Evolutionary conservation across 2,888 invertebrate genomes (phyloP).

Genomic region (Sipunculus nudus): DNA sequence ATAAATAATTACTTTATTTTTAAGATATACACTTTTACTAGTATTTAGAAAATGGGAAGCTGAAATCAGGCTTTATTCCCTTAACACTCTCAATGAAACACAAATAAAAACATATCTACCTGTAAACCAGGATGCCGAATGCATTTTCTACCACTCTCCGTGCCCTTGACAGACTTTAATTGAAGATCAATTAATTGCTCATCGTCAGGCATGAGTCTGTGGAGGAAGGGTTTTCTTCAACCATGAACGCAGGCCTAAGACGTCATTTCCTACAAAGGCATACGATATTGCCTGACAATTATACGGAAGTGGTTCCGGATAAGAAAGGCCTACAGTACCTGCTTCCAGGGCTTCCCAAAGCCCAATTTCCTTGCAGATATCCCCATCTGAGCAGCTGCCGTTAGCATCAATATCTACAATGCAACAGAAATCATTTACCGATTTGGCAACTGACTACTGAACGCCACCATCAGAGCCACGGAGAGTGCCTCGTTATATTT

Average conservation of each 20-base stretch:
- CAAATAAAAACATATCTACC: not conserved
- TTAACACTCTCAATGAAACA: too few species aligned
- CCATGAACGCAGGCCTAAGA: slow-evolving; percentile 13
- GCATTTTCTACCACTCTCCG: slow-evolving; percentile 13
- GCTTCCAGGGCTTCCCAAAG: slow-evolving; percentile 4
- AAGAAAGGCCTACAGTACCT: not conserved
- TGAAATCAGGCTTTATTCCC: too few species aligned
- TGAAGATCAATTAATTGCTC: not conserved
- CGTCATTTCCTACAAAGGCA: slow-evolving; percentile 7
- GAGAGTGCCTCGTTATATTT: too few species aligned
- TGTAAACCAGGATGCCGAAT: not conserved
- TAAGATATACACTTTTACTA: not conserved
- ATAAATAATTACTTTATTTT: too few species aligned
- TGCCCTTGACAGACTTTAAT: slow-evolving; percentile 7
- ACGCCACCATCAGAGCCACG: too few species aligned
- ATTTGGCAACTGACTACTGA: too few species aligned
- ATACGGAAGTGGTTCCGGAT: slow-evolving; percentile 9
- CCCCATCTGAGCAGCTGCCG: slow-evolving; percentile 2
- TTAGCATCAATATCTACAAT: not conserved
- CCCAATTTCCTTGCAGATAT: not conserved
- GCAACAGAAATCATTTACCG: too few species aligned
- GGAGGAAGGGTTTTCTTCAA: slow-evolving; percentile 9
- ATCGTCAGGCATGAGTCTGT: not conserved
- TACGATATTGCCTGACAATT: slow-evolving; percentile 8
- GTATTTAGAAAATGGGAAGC: not conserved